These are phyloP conservation scores for Parnassius smintheus DNA, from an alignment of 2,888 invertebrate genomes.

Conservation along the genomic window DNA sequence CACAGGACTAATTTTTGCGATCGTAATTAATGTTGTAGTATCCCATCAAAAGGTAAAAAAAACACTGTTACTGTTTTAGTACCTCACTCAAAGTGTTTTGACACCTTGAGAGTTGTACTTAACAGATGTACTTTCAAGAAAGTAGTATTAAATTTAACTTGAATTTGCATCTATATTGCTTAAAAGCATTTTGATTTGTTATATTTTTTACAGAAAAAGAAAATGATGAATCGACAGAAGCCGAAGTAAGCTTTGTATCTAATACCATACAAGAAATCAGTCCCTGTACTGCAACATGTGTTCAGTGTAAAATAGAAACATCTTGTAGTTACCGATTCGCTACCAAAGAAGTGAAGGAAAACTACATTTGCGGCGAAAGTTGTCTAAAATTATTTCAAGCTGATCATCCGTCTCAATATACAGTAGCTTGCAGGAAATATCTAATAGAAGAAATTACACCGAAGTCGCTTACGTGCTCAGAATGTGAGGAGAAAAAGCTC, in stretches of 20 bases:
- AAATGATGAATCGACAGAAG: constrained; percentile 69
- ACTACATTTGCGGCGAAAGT: constrained; percentile 69
- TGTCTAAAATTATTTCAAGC: constrained; percentile 73
- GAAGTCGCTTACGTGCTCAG: constrained; percentile 53
- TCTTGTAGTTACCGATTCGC: constrained; percentile 57
- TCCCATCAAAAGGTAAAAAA: too few relatives aligned
- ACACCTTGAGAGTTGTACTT: too few relatives aligned
- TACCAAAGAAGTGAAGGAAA: constrained; percentile 49
- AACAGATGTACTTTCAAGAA: too few relatives aligned
- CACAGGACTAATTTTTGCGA: too few relatives aligned
- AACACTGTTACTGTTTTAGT: too few relatives aligned
- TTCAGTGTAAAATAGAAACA: constrained; percentile 62
- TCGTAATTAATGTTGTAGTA: too few relatives aligned
- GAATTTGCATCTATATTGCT: too few relatives aligned
- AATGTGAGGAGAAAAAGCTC: constrained; percentile 66
- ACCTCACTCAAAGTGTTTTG: too few relatives aligned
- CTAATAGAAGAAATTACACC: constrained; percentile 65
- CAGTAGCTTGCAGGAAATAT: constrained; percentile 58
- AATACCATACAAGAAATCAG: constrained; percentile 67
- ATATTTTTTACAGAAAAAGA: constrained; percentile 65
- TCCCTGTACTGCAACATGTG: constrained; percentile 60
- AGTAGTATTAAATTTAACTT: too few relatives aligned
- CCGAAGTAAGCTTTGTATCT: constrained; percentile 51
- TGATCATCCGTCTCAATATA: constrained; percentile 55
- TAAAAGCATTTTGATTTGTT: neutral